phyloP scores from a whole-genome alignment of 2,888 invertebrate species.

The Labia minor region DNA sequence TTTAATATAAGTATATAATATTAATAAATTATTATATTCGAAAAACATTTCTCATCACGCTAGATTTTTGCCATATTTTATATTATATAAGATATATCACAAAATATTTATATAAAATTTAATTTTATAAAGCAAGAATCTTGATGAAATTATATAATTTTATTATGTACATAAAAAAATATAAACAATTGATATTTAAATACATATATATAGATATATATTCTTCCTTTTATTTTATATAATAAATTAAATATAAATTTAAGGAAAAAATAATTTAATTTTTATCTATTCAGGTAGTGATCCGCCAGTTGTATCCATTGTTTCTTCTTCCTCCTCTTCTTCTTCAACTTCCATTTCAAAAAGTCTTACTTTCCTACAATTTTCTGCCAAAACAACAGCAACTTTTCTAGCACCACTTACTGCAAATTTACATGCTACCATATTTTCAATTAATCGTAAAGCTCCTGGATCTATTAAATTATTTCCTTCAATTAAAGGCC shows the following conservation, averaged over 20 bases:
- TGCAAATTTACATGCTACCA: slow-evolving; percentile 57
- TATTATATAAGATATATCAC: too few species aligned
- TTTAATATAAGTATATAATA: too few species aligned
- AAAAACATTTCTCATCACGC: too few species aligned
- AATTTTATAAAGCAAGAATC: too few species aligned
- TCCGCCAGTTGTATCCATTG: slow-evolving; percentile 36
- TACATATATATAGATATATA: too few species aligned
- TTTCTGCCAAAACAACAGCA: slow-evolving; percentile 72
- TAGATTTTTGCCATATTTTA: too few species aligned
- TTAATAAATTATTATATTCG: too few species aligned
- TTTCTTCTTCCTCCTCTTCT: slow-evolving; percentile 74
- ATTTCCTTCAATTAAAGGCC: slow-evolving; percentile 31
- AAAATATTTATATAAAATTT: too few species aligned
- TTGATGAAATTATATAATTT: too few species aligned
- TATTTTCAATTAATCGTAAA: slow-evolving; percentile 51
- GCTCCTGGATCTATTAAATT: slow-evolving; percentile 27
- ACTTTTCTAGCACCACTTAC: slow-evolving; percentile 79
- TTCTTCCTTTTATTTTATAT: not conserved
- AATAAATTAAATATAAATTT: not conserved
- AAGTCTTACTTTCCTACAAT: slow-evolving; percentile 65
- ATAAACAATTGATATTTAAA: too few species aligned
- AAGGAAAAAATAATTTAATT: not conserved
- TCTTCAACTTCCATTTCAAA: slow-evolving; percentile 91
- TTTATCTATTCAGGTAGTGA: not conserved
- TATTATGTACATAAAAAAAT: too few species aligned